Evolutionary conservation across 2,113 vertebrate species (phyloP).

Genomic region (Ochotona curzoniae): DNA sequence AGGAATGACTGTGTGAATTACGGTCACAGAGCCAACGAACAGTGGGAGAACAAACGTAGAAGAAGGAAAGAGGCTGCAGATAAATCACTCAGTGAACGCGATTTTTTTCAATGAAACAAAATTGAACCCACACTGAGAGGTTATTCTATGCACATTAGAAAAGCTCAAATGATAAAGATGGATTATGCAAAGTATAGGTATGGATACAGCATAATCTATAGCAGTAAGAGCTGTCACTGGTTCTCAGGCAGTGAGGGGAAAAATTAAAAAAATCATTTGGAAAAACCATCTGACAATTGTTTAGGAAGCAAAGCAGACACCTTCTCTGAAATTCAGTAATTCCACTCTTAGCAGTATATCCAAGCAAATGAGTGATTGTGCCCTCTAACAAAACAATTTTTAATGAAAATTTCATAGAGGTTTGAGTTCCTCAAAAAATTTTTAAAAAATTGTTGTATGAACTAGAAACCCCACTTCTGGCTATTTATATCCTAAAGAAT

Average conservation of each 20-base stretch:
- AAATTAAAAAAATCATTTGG: background rate
- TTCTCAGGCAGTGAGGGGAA: background rate
- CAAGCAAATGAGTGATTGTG: slow-evolving; percentile 16
- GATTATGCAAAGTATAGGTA: background rate
- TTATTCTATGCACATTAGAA: background rate
- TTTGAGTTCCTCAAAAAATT: slow-evolving; percentile 1
- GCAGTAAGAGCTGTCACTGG: background rate
- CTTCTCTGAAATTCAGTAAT: background rate
- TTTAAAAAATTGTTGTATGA: slow-evolving; percentile 1
- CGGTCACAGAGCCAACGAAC: too few species aligned
- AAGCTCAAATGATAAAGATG: background rate
- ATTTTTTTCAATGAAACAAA: background rate
- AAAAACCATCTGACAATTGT: slow-evolving; percentile 19
- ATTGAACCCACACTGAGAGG: background rate
- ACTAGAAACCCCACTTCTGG: slow-evolving; percentile 2
- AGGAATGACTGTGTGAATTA: too few species aligned
- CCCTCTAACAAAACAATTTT: background rate
- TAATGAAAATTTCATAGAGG: background rate
- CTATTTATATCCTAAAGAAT: background rate
- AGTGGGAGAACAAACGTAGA: too few species aligned
- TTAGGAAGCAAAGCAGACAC: background rate
- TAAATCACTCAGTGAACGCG: too few species aligned
- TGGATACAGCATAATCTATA: background rate
- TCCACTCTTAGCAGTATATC: background rate
- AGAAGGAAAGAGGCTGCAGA: too few species aligned